Evolutionary conservation across 23 tunicate species (phyloP).

Genomic region (Styela clava): DNA sequence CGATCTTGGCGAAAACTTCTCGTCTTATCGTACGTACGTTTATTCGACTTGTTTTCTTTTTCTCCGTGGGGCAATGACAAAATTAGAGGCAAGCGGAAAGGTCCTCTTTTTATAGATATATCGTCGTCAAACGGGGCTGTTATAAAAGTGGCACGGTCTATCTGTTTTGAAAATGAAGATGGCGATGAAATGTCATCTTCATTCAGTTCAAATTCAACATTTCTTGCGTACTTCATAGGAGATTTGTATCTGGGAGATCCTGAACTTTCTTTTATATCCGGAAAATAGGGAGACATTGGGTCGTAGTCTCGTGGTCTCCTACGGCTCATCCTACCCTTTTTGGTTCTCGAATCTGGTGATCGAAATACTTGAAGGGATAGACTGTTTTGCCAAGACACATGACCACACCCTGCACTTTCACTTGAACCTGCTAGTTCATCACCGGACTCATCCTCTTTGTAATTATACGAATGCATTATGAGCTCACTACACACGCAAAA

Average conservation of each 20-base stretch:
- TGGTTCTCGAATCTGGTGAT: background rate
- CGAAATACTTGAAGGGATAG: background rate
- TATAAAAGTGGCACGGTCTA: constrained; percentile 7
- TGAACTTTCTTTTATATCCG: background rate
- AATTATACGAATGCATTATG: background rate
- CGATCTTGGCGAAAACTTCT: background rate
- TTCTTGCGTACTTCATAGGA: background rate
- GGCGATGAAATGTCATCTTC: background rate
- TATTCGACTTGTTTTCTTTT: background rate
- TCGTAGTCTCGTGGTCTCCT: background rate
- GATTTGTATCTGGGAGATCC: background rate
- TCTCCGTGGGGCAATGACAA: background rate
- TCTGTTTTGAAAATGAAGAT: background rate
- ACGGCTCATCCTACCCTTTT: background rate
- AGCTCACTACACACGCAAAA: no score
- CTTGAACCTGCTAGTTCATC: background rate
- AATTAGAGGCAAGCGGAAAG: constrained; percentile 14
- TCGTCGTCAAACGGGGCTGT: constrained; percentile 6
- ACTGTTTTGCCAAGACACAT: background rate
- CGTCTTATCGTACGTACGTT: background rate
- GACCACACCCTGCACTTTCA: background rate
- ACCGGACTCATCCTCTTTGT: background rate
- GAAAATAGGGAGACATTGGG: background rate
- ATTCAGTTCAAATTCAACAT: background rate
- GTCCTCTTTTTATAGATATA: background rate